These are phyloP conservation scores for Beaufortia kweichowensis DNA, from an alignment of 2,113 vertebrate species.

Conservation along the genomic window DNA sequence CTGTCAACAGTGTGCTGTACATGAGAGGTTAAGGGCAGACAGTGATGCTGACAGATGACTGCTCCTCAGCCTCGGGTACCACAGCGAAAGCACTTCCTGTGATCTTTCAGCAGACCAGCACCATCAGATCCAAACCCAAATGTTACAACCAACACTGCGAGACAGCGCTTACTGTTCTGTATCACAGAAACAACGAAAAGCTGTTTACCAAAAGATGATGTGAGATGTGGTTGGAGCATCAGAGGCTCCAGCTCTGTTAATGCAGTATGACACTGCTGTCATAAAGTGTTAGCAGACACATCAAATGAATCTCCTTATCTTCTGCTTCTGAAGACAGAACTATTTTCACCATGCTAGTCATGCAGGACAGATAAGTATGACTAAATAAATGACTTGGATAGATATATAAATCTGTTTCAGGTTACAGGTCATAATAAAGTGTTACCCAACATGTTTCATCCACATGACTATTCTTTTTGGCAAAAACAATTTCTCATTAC, in stretches of 20 bases:
- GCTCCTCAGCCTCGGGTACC: neutral
- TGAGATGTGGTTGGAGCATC: neutral
- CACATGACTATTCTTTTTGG: too few relatives aligned
- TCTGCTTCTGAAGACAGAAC: neutral
- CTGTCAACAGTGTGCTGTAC: conserved; percentile 1
- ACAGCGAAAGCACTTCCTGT: neutral
- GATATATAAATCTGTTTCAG: neutral
- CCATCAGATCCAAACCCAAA: neutral
- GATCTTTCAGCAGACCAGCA: conserved; percentile 6
- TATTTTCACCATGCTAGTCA: too few relatives aligned
- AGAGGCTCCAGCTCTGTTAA: neutral
- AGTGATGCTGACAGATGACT: conserved; percentile 37
- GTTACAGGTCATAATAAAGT: neutral
- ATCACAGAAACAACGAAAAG: conserved; percentile 19
- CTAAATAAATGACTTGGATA: too few relatives aligned
- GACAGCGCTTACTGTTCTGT: neutral
- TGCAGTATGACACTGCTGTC: conserved; percentile 7
- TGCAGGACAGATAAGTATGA: too few relatives aligned
- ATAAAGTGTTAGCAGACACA: conserved; percentile 9
- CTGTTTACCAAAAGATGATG: neutral
- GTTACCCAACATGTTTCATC: neutral
- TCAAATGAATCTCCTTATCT: neutral
- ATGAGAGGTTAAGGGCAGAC: conserved; percentile 20
- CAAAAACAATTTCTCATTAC: too few relatives aligned
- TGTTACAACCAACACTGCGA: neutral